These are phyloP conservation scores for Brachypalpus laphriformis DNA, from an alignment of 2,888 invertebrate species.

Conservation along the genomic window DNA sequence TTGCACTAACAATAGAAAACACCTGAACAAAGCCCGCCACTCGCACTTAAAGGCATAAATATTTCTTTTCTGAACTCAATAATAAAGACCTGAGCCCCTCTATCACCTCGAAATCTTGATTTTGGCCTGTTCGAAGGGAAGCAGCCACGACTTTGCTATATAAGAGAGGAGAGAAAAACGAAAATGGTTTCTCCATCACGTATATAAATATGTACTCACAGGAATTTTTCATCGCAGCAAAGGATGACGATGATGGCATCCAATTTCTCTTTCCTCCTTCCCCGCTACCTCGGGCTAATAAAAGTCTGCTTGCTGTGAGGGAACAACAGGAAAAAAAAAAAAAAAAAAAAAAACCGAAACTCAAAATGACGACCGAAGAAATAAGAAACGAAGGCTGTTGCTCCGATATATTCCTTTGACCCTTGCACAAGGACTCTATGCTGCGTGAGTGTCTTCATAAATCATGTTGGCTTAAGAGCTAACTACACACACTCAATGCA, in stretches of 20 bases:
- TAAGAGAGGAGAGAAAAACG: not conserved
- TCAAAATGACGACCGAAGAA: constrained; percentile 13
- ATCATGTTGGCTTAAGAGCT: constrained; percentile 74
- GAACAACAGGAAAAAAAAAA: not conserved
- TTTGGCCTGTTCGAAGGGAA: not conserved
- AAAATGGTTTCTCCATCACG: constrained; percentile 35
- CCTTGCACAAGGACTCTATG: constrained; percentile 71
- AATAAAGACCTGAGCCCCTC: not conserved
- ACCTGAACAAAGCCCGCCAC: not conserved
- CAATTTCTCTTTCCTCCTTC: constrained; percentile 56
- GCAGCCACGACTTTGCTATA: constrained; percentile 15
- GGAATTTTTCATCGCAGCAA: constrained; percentile 43
- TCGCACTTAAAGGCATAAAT: not conserved
- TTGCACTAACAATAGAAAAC: constrained; percentile 13
- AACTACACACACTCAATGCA: constrained; percentile 74
- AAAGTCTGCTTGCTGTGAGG: constrained; percentile 52
- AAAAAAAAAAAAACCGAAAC: constrained; percentile 9
- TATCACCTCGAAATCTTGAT: not conserved
- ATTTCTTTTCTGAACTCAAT: not conserved
- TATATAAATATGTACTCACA: constrained; percentile 23
- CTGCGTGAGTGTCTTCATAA: constrained; percentile 74
- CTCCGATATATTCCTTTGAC: constrained; percentile 64
- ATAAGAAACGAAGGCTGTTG: constrained; percentile 65
- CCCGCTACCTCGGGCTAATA: constrained; percentile 52
- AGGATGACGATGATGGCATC: constrained; percentile 65